Conservation (phyloP, 2,113 vertebrate genomes). For the Hydropotes inermis region DNA sequence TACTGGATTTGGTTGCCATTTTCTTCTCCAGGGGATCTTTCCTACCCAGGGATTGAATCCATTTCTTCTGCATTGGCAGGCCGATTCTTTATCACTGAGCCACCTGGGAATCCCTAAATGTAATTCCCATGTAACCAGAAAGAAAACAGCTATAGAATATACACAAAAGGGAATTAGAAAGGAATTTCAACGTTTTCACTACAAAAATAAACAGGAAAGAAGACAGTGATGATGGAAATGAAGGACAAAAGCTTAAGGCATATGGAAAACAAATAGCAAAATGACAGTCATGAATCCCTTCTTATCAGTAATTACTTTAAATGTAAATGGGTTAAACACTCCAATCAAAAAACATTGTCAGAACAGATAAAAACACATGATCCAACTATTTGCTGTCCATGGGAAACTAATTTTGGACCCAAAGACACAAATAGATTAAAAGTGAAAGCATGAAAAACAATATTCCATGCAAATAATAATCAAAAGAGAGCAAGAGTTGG, state of each 20-base stretch:
- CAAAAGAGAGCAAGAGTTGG: not conserved
- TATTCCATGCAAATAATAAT: not conserved
- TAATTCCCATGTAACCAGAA: not conserved
- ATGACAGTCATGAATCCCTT: not conserved
- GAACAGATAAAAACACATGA: not conserved
- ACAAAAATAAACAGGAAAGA: not conserved
- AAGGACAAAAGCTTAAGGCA: not conserved
- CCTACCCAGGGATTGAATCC: not conserved
- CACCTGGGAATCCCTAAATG: not conserved
- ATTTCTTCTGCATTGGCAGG: not conserved
- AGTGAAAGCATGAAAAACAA: not conserved
- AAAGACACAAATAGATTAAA: not conserved
- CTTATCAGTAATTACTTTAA: not conserved
- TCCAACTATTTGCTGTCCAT: not conserved
- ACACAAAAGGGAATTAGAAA: not conserved
- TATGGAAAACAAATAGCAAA: not conserved
- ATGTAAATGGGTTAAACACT: not conserved
- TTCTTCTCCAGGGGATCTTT: not conserved
- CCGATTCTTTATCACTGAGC: not conserved
- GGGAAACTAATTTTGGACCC: not conserved
- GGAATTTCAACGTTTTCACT: not conserved
- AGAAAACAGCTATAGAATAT: not conserved
- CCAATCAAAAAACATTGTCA: not conserved
- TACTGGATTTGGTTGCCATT: not conserved
- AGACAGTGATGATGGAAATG: not conserved